Percentiles rank a stretch among this genome's conserved stretches.
Conservation (phyloP, 2,888 invertebrate genomes). For the Lasioglossum calceatum region DNA sequence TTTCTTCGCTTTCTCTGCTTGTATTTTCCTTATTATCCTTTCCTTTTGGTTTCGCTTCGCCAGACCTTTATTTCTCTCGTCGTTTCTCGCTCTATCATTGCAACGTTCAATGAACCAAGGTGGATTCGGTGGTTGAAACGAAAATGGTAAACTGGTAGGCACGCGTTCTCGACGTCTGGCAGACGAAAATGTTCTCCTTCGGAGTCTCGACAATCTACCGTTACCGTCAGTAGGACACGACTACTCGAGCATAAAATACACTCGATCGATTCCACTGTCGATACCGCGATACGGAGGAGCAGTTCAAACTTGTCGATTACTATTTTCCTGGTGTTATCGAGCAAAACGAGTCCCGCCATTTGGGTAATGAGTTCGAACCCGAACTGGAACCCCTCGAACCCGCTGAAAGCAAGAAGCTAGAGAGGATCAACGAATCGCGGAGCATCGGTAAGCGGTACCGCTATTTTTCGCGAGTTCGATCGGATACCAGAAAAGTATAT, state of each 20-base stretch:
- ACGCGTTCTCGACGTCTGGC: background rate
- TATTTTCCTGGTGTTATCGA: background rate
- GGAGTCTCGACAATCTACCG: background rate
- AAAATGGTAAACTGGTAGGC: background rate
- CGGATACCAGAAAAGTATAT: constrained; percentile 69
- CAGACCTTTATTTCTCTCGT: background rate
- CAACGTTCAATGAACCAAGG: background rate
- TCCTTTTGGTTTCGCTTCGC: background rate
- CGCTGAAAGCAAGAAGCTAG: constrained; percentile 2
- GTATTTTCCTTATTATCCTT: background rate
- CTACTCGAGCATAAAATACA: constrained; percentile 1
- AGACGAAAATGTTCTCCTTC: constrained; percentile 6
- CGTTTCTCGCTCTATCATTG: background rate
- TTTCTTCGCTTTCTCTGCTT: background rate
- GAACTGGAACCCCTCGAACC: background rate
- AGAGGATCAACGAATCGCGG: constrained; percentile 28
- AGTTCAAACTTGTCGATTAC: background rate
- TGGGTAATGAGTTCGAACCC: background rate
- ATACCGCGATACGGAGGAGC: background rate
- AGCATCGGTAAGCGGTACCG: constrained; percentile 39
- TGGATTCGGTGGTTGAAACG: background rate
- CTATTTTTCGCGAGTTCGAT: constrained; percentile 42
- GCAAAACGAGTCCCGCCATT: background rate
- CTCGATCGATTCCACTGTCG: background rate
- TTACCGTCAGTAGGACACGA: constrained; percentile 14